These are phyloP conservation scores for Incurvaria masculella DNA, from an alignment of 2,888 invertebrate species.

Conservation along the genomic window DNA sequence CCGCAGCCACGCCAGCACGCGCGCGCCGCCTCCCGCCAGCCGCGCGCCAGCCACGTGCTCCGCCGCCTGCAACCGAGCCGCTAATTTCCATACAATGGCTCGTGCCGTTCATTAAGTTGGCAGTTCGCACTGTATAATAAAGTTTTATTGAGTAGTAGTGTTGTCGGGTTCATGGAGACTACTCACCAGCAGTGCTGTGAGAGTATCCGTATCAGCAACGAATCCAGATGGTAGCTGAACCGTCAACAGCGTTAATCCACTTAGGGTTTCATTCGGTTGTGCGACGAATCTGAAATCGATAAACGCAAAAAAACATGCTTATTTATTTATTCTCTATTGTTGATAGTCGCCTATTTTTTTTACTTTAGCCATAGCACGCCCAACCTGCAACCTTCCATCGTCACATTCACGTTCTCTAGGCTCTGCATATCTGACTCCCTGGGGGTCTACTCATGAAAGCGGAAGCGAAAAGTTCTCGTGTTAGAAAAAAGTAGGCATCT, in stretches of 20 bases:
- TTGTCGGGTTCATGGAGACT: too few species aligned
- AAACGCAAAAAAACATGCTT: neutral
- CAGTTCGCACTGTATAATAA: neutral
- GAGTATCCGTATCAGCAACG: conserved; percentile 71
- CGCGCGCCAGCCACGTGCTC: conserved; percentile 39
- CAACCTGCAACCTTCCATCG: too few species aligned
- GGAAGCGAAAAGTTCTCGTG: too few species aligned
- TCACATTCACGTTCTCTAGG: too few species aligned
- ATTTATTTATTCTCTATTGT: conserved; percentile 3
- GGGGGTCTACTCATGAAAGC: too few species aligned
- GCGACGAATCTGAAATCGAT: conserved; percentile 57
- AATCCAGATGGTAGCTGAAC: conserved; percentile 90
- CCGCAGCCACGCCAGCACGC: conserved; percentile 42
- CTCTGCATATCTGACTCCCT: too few species aligned
- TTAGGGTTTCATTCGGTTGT: conserved; percentile 63
- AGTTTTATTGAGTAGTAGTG: too few species aligned
- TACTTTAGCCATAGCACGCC: too few species aligned
- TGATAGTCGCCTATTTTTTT: too few species aligned
- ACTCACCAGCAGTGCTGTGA: conserved; percentile 60
- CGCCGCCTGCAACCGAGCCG: conserved; percentile 31
- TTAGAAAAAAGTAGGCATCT: too few species aligned
- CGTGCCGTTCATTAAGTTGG: neutral
- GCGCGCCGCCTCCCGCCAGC: conserved; percentile 27
- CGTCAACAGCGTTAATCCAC: conserved; percentile 90
- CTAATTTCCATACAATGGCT: too few species aligned